Base-by-base conservation (phyloP, 2,888 invertebrate species). In the Ichneumoninae sp. region DNA sequence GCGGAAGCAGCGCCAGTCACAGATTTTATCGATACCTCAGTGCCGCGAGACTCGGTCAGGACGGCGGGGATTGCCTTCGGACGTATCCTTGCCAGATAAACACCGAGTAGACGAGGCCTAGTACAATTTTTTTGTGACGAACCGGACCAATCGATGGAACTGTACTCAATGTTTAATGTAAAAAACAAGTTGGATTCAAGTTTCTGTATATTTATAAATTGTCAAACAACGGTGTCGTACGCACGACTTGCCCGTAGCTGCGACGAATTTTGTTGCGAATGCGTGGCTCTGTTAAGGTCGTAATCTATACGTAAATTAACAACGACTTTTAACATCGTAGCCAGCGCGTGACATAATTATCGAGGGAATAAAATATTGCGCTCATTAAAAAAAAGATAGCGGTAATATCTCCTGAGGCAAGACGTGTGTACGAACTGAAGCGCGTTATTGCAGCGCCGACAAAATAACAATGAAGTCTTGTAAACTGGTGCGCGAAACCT, bases 31-130 rank as follows among this genome's bases (percentile, higher is more conserved):
- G 95, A 90, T 97, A 97, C 90, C 96, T 98, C 4, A 96, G 96
- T 91, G 97, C 98, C 0, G 98, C 98, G 0, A 95, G 97, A 88
- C 96, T 97, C 89, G 98, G 98, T 0, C 97, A 98, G 92, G 97
- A 97, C 88, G 96, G 96, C 89, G 96, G 96, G 87, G 97, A 98
- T 91, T 98, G 98, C 89, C 89, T 95, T 1, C 91, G 94, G 85
- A 91, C 96, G 1, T 97, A 97, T 93, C 95, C 96, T 0, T 98
- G 98, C 93, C 95, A 95, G 76, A 95, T 96, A 76, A 96, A 96
- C 89, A 96, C 96, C n/a, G 96, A 96, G 89, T 94, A 94, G 87
- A 91, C 47, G 68, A 83, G 54, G 1, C 50, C n/a, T 60, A 26
- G 26, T 66, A 4, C 33, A 22, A 19, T 36, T 40, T 47, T 50